Evolutionary conservation across 2,797 vertebrate genomes (phyloP).

Genomic region (Hozukius guyotensis): DNA sequence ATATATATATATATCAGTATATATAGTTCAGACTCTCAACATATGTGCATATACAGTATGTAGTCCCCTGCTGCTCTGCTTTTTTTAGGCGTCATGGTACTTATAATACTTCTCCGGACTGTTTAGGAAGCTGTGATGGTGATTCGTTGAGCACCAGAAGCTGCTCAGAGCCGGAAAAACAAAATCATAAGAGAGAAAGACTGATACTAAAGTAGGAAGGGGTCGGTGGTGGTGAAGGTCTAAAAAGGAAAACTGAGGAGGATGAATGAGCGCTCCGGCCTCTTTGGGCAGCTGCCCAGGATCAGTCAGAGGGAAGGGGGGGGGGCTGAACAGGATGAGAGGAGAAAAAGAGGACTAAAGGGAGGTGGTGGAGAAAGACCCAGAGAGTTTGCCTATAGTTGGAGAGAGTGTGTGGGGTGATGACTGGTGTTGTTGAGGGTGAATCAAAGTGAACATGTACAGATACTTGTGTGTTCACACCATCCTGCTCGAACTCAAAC

Average conservation of each 20-base stretch:
- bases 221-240: conserved; percentile 23
- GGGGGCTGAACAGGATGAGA: conserved; percentile 3
- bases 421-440: background rate
- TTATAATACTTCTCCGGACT: conserved; percentile 27
- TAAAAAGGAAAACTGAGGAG: conserved; percentile 72
- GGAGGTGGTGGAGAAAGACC: conserved; percentile 60
- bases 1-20: conserved; percentile 45
- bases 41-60: conserved; percentile 33
- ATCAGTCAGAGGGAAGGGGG: conserved; percentile 60
- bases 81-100: conserved; percentile 24
- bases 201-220: conserved; percentile 5
- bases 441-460: background rate
- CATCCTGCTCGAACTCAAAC: background rate
- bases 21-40: conserved; percentile 57
- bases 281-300: conserved; percentile 77
- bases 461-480: background rate
- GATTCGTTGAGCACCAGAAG: conserved; percentile 64
- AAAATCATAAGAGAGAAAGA: conserved; percentile 38
- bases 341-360: conserved; percentile 62
- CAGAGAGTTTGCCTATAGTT: conserved; percentile 9
- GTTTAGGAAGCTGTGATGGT: conserved; percentile 57
- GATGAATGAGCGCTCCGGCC: conserved; percentile 68
- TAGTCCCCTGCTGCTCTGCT: conserved; percentile 32
- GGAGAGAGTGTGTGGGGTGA: conserved; percentile 7
- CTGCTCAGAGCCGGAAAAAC: conserved; percentile 65